Evolutionary conservation across 2,888 invertebrate species (phyloP).

Genomic region (Drosophila pegasa): DNA sequence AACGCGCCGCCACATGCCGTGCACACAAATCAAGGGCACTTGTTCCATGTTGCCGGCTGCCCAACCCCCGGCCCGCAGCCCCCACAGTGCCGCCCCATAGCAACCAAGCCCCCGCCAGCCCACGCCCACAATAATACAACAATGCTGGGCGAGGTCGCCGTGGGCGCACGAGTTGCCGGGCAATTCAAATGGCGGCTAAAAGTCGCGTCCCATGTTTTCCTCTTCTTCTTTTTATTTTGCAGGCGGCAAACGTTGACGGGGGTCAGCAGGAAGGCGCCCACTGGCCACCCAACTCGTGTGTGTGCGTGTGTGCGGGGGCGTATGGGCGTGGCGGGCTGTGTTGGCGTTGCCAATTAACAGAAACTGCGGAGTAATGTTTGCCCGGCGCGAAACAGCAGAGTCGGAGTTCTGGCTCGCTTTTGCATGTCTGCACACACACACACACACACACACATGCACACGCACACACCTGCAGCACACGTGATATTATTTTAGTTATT

Average conservation of each 20-base stretch:
- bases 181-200: conserved; percentile 75
- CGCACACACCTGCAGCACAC: conserved; percentile 10
- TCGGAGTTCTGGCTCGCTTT: conserved; percentile 44
- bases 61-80: neutral
- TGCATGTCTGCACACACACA: conserved; percentile 50
- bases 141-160: conserved; percentile 30
- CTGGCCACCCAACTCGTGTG: neutral
- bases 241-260: conserved; percentile 49
- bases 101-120: neutral
- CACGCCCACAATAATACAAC: conserved; percentile 9
- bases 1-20: conserved; percentile 79
- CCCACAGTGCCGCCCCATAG: neutral
- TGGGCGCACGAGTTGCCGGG: conserved; percentile 60
- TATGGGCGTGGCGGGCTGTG: conserved; percentile 34
- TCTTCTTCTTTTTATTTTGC: conserved; percentile 27
- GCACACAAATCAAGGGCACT: conserved; percentile 78
- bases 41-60: conserved; percentile 46
- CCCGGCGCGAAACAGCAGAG: conserved; percentile 43
- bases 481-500: conserved; percentile 47
- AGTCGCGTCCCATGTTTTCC: conserved; percentile 66
- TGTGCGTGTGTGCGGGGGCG: conserved; percentile 6
- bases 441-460: conserved; percentile 12
- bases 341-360: conserved; percentile 73
- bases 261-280: conserved; percentile 2
- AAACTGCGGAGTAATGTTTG: conserved; percentile 79